Percentiles rank a stretch among this genome's conserved stretches.
phyloP scores from a whole-genome alignment of 2,797 vertebrate species.

The Rousettus madagascariensis region DNA sequence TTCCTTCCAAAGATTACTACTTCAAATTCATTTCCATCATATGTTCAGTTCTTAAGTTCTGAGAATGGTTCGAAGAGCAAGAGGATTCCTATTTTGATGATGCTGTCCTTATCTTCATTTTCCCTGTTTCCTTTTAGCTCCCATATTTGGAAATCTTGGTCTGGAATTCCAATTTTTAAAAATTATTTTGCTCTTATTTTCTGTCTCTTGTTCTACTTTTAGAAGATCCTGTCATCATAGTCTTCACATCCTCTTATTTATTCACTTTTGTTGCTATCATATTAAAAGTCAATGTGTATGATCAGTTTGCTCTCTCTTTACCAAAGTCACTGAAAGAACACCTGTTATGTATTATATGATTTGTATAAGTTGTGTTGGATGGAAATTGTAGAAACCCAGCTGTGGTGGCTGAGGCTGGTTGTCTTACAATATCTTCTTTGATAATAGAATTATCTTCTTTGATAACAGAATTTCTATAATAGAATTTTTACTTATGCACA shows the following conservation, averaged over 20 bases:
- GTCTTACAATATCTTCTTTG: background rate
- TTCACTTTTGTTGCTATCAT: background rate
- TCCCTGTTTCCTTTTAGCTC: background rate
- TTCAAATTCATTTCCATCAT: background rate
- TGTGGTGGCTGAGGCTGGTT: background rate
- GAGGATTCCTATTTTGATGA: background rate
- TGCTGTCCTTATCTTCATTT: background rate
- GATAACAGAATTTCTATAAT: background rate
- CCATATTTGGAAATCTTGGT: background rate
- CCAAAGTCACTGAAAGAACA: background rate
- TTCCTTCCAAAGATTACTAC: background rate
- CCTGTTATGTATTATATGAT: background rate
- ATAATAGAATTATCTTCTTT: background rate
- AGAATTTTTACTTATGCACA: background rate
- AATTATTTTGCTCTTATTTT: background rate
- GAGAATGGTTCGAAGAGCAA: no score
- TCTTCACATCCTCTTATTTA: background rate
- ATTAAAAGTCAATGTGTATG: background rate
- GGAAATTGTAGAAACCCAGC: background rate
- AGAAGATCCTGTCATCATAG: background rate
- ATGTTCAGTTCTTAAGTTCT: background rate
- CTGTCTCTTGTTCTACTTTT: background rate
- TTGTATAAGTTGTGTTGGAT: background rate
- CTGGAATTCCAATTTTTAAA: background rate
- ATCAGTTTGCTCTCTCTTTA: background rate